Evolutionary conservation across 2,797 vertebrate species (phyloP), one percentile per base, ranked within the genome.

Genomic region (Macropus fuliginosus): DNA sequence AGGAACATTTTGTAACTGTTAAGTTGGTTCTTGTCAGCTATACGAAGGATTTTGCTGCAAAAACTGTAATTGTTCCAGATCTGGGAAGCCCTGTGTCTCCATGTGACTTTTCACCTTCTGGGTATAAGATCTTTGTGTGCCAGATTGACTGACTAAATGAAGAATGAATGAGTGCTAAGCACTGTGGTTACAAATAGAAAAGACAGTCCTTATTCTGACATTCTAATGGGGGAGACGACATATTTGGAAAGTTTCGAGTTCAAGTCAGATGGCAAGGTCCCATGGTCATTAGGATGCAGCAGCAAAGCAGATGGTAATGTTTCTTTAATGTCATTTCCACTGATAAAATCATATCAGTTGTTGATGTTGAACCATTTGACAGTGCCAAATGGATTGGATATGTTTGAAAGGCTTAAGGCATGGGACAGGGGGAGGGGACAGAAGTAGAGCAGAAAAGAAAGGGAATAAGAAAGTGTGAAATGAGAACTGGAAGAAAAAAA

Each of bases 391-490:
- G 16, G 27, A 52, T 5, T 66, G 31, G 5, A 11, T 52, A 46
- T 55, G 27, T 59, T n/a, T 90, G 21, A 8, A 52, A 94, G 54
- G 52, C 46, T 24, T 54, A 96, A 95, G 54, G 91, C 55, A 92
- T 34, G 91, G 50, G 74, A 2, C 40, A 34, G 4, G 27, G 50
- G 18, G 81, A 40, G 55, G 31, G 31, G 46, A 18, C 5, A 31
- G 24, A 81, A 21, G 74, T 24, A 81, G 21, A 81, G 21, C 12
- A 3, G 21, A 81, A 81, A 46, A 91, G 55, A 93, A 96, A 98
- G 40, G 62, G 66, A 54, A 90, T 34, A 92, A 54, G 74, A 9
- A 54, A 54, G 1, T 14, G 52, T 55, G 13, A 92, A 50, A 57
- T 52, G 14, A 55, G 14, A 5, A 14, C 9, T 34, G 31, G 16